Base-by-base conservation (phyloP, 2,113 vertebrate species). In the Marcusenius ussheri region DNA sequence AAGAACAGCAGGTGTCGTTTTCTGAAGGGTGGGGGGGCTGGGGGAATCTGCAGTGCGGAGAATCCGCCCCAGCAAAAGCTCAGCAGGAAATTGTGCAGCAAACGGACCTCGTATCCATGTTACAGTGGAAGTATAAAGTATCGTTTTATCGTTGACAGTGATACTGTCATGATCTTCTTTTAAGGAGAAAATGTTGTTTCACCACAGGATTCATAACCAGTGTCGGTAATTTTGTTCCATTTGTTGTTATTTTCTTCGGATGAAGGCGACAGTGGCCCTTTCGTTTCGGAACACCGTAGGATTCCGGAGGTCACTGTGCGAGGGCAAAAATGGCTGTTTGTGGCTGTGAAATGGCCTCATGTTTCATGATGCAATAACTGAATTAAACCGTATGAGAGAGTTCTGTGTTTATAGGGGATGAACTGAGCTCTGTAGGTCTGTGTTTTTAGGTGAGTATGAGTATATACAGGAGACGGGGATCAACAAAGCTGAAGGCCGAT, bases 41-140 rank as follows among this genome's bases (percentile, higher is more conserved):
- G 58, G 89, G 86, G 91, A 91, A 9, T n/a, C 90, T 92, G 87
- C 77, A 91, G 91, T 91, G 91, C 89, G 50, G 88, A 91, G 91
- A 91, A 92, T 91, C 90, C 89, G 90, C 56, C 74, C 83, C 77
- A 88, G 91, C 5, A 87, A 91, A 91, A 89, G 62, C 62, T 70
- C 62, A 31, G 62, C 62, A 27, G 62, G 62, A 66, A 70, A 88
- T 89, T 89, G 74, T 58, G 53, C 83, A 83, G 88, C 74, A 39
- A 92, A 87, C 58, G 66, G 88, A 88, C 86, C 86, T 84, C 27
- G 27, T 88, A 89, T 88, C 90, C 46, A 83, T 77, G 88, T 92
- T 21, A 80, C 31, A 15, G 35, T 80, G 74, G 70, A 39, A 77
- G 15, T 39, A 39, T 77, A 39, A 15, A 77, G 35, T 42, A 39